Percentiles rank a stretch among this genome's conserved stretches.
Conservation (phyloP, 2,797 vertebrate genomes). For the Periparus ater region DNA sequence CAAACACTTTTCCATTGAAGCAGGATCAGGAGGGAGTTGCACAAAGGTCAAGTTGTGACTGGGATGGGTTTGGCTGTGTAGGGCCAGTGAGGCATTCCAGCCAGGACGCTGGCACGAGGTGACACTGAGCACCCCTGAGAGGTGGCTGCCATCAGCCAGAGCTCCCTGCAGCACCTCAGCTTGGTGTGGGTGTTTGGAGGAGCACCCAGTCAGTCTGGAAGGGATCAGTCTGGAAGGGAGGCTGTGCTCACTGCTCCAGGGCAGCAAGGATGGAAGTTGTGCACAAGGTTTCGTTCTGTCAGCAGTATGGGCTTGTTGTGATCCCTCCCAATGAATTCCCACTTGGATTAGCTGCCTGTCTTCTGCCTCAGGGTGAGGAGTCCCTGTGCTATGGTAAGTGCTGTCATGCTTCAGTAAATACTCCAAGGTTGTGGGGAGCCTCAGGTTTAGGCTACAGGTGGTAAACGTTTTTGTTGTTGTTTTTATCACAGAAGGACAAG, state of each 20-base stretch:
- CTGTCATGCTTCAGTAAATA: background rate
- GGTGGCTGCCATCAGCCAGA: background rate
- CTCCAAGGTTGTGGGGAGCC: background rate
- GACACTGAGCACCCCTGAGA: background rate
- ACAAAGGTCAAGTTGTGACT: background rate
- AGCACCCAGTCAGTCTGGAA: accelerated
- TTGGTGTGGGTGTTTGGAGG: background rate
- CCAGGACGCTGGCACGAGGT: background rate
- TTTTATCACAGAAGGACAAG: background rate
- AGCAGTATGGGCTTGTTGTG: background rate
- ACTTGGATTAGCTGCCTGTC: background rate
- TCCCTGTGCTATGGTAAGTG: background rate
- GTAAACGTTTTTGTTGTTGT: background rate
- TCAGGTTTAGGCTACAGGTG: background rate
- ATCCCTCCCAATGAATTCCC: background rate
- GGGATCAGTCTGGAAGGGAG: background rate
- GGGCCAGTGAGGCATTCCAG: background rate
- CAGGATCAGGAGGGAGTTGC: background rate
- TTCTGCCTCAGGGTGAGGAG: background rate
- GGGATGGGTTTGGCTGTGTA: background rate
- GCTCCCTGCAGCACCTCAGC: background rate
- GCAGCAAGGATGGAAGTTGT: background rate
- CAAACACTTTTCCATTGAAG: background rate
- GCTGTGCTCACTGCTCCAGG: background rate
- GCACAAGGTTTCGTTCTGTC: background rate